Evolutionary conservation across 1,140 invertebrate species (phyloP), one percentile per base, ranked within the genome.

Genomic region (Drosophila novamexicana): DNA sequence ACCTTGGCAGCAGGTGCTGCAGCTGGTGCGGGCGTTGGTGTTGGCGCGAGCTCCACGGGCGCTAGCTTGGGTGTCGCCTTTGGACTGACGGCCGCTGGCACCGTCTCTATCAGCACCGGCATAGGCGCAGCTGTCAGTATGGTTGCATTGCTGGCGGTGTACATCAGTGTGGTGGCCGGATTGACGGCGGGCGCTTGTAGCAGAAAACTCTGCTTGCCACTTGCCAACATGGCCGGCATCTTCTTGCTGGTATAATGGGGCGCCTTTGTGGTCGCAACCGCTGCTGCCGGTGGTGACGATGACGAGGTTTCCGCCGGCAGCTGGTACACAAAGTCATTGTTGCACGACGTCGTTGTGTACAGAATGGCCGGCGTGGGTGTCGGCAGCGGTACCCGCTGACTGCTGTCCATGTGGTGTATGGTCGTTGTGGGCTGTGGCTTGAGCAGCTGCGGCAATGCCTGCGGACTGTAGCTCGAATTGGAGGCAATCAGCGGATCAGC

Each of bases 71-170:
- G 56, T 1, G 42, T 42, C 12, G 22, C 32, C 45, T 73, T 77
- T 39, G 22, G 63, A 62, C 52, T 66, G 57, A 45, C 50, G 8
- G 77, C 22, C 6, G 69, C 10, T n/a, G 53, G 34, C 2, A 72
- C 54, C 0, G 74, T 40, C 47, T 79, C 83, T 50, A 89, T 44
- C 16, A 97, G 94, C 16, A 96, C 93, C 22, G 96, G 95, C 77
- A 97, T 96, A 8, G 95, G 95, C 91, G 93, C 94, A 92, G 93
- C 42, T 7, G 93, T 93, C 39, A 95, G 94, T 9, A 96, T 92
- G 54, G 96, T 93, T 37, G 96, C 61, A 70, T 45, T 32, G 36
- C 12, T 52, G 4, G 93, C 93, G 39, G 94, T 93, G 69, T 95
- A 95, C 94, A 95, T 94, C 14, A 95, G 90, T 16, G 94, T 94